Percentiles rank a stretch among this genome's conserved stretches.
phyloP scores from a whole-genome alignment of 2,113 vertebrate species.

The Upupa epops region DNA sequence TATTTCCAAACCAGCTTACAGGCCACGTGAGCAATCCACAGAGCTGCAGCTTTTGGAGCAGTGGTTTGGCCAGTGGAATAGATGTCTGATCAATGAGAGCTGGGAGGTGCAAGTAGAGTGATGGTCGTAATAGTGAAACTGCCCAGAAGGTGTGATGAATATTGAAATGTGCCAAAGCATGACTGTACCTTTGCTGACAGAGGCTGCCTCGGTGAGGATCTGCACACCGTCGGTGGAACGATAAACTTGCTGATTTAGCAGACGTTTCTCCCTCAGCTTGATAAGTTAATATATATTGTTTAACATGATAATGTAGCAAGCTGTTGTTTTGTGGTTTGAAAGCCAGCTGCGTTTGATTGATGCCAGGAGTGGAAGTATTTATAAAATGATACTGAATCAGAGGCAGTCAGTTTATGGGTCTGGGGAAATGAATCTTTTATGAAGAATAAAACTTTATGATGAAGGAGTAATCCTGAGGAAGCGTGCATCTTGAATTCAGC shows the following conservation, averaged over 20 bases:
- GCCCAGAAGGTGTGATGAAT: not conserved
- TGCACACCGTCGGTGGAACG: not conserved
- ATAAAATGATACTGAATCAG: conserved; percentile 73
- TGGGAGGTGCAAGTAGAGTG: not conserved
- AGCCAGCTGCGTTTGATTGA: conserved; percentile 72
- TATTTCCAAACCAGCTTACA: not conserved
- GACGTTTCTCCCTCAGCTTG: conserved; percentile 40
- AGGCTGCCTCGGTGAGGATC: not conserved
- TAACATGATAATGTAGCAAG: conserved; percentile 65
- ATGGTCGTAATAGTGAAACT: not conserved
- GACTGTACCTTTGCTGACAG: not conserved
- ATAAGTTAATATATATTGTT: conserved; percentile 65
- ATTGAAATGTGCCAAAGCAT: not conserved
- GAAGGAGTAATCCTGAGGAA: conserved; percentile 43
- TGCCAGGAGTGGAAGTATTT: conserved; percentile 70
- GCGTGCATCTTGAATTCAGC: conserved; percentile 38
- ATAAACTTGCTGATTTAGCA: conserved; percentile 62
- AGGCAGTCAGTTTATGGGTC: conserved; percentile 66
- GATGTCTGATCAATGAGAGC: not conserved
- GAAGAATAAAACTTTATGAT: conserved; percentile 76
- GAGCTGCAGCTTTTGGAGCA: not conserved
- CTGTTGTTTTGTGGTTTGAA: conserved; percentile 68
- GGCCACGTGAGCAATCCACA: not conserved
- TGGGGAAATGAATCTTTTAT: conserved; percentile 75
- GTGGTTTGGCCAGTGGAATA: not conserved